Evolutionary conservation across 2,113 vertebrate species (phyloP), one percentile per base, ranked within the genome.

Genomic region (Probosciger aterrimus): DNA sequence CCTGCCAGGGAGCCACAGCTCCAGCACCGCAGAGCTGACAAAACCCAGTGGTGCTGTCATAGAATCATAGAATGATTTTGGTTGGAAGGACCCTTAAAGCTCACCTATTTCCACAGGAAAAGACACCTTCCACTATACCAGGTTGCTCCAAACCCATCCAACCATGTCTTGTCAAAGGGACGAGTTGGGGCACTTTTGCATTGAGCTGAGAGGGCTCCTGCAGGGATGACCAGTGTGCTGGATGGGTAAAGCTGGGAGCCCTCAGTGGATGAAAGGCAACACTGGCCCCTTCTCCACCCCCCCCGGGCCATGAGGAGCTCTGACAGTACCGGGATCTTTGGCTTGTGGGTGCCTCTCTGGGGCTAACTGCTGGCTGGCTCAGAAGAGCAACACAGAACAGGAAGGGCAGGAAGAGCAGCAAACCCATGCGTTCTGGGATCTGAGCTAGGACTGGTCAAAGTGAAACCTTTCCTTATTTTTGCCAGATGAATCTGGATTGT

Each of bases 311-410:
- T 5, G 37, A 53, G 57, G 22, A 41, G 47, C 2, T 57, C 59
- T 73, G 85, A n/a, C 0, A 2, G 65, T 2, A 18, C 18, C 0
- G 0, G 33, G 33, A 27, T 15, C 84, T 65, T 25, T 3, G 9
- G 27, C 59, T 0, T 2, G 22, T 0, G 11, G 6, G 62, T 19
- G 74, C 33, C 28, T 24, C 44, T 64, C 9, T 0, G 1, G 18
- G 17, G 10, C 30, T 7, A 46, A 35, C 33, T 59, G 33, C 33
- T 59, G 55, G 33, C 55, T n/a, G 33, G 27, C 23, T 59, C 1
- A 19, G 92, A 64, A 11, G 28, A 49, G 62, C 7, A 22, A 4
- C 20, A 15, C 57, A 44, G 25, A 44, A 14, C 30, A 11, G 59
- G 17, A 73, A 75, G 37, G 83, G 55, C 77, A 83, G 44, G 28